Conservation (phyloP, 2,113 vertebrate species). For the Grammomys dolichurus region DNA sequence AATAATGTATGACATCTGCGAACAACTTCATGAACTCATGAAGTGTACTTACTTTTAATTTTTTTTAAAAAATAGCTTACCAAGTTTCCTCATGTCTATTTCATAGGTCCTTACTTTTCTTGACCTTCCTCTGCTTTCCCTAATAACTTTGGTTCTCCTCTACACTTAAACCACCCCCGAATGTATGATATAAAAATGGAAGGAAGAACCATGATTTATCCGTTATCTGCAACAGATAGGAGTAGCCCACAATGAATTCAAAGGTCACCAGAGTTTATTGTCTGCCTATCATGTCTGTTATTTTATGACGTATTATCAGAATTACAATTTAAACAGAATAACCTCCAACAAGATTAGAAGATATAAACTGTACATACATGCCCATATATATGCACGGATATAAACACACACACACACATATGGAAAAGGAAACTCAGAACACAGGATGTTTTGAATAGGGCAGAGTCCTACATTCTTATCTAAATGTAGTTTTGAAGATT, state of each 20-base stretch:
- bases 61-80: not conserved
- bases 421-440: not conserved
- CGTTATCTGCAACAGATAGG: not conserved
- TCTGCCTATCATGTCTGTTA: not conserved
- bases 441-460: not conserved
- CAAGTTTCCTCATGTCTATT: not conserved
- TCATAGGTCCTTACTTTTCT: not conserved
- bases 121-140: not conserved
- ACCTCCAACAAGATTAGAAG: not conserved
- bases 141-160: not conserved
- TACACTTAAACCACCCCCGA: not conserved
- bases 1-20: not conserved
- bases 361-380: not conserved
- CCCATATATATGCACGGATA: not conserved
- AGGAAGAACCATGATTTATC: not conserved
- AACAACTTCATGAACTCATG: not conserved
- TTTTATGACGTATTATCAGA: not conserved
- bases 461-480: not conserved
- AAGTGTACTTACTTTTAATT: not conserved
- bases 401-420: not conserved
- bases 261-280: not conserved
- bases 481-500: constrained; percentile 5
- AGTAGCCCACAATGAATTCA: not conserved
- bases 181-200: not conserved
- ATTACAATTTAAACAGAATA: not conserved